These are phyloP conservation scores for Chrysina gloriosa DNA, from an alignment of 2,888 invertebrate species.

Conservation along the genomic window DNA sequence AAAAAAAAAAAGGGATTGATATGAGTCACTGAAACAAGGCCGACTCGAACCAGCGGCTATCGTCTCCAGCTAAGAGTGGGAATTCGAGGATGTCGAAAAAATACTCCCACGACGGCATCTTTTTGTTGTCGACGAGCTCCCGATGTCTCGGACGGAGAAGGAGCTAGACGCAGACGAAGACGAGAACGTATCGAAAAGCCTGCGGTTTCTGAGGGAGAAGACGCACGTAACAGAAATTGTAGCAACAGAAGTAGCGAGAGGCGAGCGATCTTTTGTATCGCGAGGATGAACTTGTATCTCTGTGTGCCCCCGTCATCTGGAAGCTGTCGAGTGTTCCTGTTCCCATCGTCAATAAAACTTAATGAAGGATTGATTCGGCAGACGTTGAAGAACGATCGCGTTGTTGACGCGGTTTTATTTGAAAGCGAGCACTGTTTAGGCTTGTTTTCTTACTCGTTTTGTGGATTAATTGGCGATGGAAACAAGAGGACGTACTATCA, in stretches of 20 bases:
- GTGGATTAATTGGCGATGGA: too few species aligned
- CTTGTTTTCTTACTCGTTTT: too few species aligned
- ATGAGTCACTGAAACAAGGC: constrained; percentile 10
- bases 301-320: constrained; percentile 7
- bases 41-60: constrained; percentile 17
- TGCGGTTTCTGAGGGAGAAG: background rate
- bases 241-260: background rate
- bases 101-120: constrained; percentile 26
- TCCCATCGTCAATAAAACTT: constrained; percentile 26
- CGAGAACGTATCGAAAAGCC: background rate
- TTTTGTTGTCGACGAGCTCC: constrained; percentile 16
- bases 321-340: constrained; percentile 21
- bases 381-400: background rate
- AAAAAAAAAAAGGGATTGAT: constrained; percentile 2
- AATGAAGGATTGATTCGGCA: constrained; percentile 22
- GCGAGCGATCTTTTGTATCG: background rate
- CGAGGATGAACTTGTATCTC: background rate
- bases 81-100: constrained; percentile 11
- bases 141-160: background rate
- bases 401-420: background rate
- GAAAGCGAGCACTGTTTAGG: too few species aligned
- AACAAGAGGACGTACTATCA: too few species aligned
- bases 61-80: background rate
- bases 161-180: too few species aligned
- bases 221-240: constrained; percentile 2